Conservation (phyloP, 1,140 invertebrate genomes). For the Pomacea maculata region DNA sequence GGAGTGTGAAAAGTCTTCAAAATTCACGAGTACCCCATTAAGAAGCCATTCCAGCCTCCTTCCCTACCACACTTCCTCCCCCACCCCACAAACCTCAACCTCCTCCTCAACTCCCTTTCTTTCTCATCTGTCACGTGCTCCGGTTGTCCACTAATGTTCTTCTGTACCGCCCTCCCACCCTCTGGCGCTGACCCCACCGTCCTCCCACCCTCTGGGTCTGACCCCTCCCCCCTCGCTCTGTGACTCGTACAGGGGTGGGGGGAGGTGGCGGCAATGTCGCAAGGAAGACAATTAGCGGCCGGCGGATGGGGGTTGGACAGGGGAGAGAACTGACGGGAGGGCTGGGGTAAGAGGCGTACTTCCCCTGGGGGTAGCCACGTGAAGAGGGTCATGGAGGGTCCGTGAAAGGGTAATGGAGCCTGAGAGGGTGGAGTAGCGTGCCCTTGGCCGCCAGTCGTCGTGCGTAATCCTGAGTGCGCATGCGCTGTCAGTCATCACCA, state of each 20-base stretch:
- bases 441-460: constrained; percentile 13
- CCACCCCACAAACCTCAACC: neutral
- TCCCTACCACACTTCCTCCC: neutral
- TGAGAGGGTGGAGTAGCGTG: constrained; percentile 17
- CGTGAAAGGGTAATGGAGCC: constrained; percentile 17
- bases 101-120: neutral
- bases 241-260: neutral
- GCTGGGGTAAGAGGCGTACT: neutral
- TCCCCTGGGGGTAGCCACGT: neutral
- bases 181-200: neutral
- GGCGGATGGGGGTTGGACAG: too few relatives aligned
- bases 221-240: neutral
- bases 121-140: neutral
- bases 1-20: constrained; percentile 19
- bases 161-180: neutral
- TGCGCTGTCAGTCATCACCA: too few relatives aligned
- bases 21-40: constrained; percentile 14
- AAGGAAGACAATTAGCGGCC: constrained; percentile 5
- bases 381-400: constrained; percentile 4
- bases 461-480: neutral
- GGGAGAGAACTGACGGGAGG: constrained; percentile 4
- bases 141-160: neutral
- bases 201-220: neutral
- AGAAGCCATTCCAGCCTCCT: neutral
- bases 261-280: neutral